These are phyloP conservation scores for Metalampra italica DNA, from an alignment of 2,888 invertebrate species.

Conservation along the genomic window DNA sequence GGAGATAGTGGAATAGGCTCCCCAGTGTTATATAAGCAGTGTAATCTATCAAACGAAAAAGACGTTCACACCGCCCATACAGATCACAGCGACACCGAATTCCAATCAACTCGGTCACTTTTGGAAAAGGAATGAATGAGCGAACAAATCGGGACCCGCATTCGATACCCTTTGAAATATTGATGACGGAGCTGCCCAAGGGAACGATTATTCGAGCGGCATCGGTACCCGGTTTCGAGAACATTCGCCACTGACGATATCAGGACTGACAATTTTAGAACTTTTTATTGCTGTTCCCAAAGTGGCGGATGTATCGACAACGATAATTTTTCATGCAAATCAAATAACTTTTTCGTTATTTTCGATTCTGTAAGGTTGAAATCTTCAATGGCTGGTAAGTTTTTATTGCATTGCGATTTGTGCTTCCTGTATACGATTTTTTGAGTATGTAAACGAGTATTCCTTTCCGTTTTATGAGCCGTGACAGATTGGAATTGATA, in stretches of 20 bases:
- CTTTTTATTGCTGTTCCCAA: constrained; percentile 40
- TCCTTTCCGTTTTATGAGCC: constrained; percentile 38
- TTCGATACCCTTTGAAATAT: constrained; percentile 52
- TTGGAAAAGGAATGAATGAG: constrained; percentile 34
- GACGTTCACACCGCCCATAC: constrained; percentile 12
- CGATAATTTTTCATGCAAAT: constrained; percentile 14
- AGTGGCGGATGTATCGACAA: constrained; percentile 22
- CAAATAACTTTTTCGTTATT: constrained; percentile 14
- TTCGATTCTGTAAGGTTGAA: constrained; percentile 21
- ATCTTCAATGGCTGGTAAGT: constrained; percentile 17
- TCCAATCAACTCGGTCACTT: constrained; percentile 41
- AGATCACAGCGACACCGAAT: constrained; percentile 41
- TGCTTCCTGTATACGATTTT: constrained; percentile 29
- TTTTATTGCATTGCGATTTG: constrained; percentile 15
- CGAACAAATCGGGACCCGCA: constrained; percentile 45
- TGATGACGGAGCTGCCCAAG: constrained; percentile 55
- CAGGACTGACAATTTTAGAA: constrained; percentile 45
- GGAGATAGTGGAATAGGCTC: neutral
- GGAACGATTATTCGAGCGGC: constrained; percentile 51
- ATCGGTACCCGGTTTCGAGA: constrained; percentile 42
- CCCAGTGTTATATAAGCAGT: neutral
- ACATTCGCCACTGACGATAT: constrained; percentile 34
- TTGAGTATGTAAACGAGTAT: constrained; percentile 42
- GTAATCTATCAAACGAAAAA: neutral
- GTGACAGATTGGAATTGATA: constrained; percentile 44